These are phyloP conservation scores for Hippasteria phrygiana DNA, from an alignment of 53 echinoderm and acorn worm genomes.

Conservation along the genomic window DNA sequence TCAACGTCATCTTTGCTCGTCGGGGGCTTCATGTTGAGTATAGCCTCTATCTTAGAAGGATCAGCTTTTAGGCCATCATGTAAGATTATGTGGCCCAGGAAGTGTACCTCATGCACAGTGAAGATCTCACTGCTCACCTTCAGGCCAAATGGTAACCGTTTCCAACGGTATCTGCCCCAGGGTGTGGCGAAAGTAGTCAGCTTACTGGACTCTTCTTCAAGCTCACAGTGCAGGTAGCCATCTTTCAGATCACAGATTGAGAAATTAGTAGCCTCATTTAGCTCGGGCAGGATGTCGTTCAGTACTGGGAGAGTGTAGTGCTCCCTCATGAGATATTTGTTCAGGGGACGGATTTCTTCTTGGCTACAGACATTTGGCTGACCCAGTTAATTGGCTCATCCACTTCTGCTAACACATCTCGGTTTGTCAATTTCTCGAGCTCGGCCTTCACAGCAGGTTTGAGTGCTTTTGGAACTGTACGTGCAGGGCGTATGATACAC, in stretches of 20 bases:
- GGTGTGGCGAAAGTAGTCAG: constrained; percentile 76
- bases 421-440: constrained; percentile 48
- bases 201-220: constrained; percentile 71
- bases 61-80: constrained; percentile 70
- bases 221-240: constrained; percentile 73
- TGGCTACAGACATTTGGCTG: constrained; percentile 62
- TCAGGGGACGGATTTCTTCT: constrained; percentile 73
- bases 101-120: constrained; percentile 56
- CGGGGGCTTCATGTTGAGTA: constrained; percentile 57
- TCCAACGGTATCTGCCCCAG: constrained; percentile 73
- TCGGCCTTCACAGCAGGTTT: constrained; percentile 68
- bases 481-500: constrained; percentile 53
- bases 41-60: constrained; percentile 66
- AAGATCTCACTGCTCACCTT: constrained; percentile 74
- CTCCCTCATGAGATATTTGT: constrained; percentile 61
- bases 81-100: constrained; percentile 72
- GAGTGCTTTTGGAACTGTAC: constrained; percentile 64
- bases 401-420: constrained; percentile 59
- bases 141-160: constrained; percentile 71
- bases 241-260: constrained; percentile 70
- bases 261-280: constrained; percentile 59
- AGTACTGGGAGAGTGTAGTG: constrained; percentile 75
- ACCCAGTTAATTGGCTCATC: constrained; percentile 76
- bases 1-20: constrained; percentile 54
- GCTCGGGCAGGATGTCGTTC: constrained; percentile 65